These are phyloP conservation scores for Pelobates fuscus DNA, from an alignment of 2,113 vertebrate species.

Conservation along the genomic window DNA sequence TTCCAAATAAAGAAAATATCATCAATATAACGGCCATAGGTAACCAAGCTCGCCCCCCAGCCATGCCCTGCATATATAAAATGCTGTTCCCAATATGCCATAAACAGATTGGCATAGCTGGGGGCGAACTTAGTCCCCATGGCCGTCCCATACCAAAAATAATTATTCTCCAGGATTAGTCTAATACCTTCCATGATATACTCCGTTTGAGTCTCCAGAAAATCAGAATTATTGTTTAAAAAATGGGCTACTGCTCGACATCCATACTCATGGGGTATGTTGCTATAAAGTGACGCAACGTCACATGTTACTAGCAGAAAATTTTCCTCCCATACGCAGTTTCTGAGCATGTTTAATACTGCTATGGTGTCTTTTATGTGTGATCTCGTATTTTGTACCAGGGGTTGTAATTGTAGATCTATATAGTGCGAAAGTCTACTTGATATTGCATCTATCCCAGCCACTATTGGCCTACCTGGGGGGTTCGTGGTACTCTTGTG, in stretches of 20 bases:
- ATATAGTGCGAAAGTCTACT: no score
- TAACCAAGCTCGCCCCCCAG: background rate
- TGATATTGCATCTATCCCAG: no score
- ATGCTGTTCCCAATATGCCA: background rate
- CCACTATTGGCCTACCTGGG: no score
- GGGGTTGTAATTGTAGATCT: background rate
- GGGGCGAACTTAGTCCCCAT: background rate
- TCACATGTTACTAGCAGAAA: background rate
- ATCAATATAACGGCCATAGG: background rate
- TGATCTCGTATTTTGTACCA: background rate
- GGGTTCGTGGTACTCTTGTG: no score
- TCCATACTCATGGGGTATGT: background rate
- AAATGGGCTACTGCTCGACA: background rate
- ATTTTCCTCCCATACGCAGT: background rate
- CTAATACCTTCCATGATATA: background rate
- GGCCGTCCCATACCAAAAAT: background rate
- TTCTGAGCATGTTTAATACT: background rate
- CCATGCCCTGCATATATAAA: background rate
- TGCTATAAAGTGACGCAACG: background rate
- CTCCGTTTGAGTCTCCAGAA: background rate
- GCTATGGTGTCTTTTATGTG: background rate
- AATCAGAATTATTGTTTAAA: background rate
- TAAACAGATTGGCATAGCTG: background rate
- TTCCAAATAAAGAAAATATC: background rate
- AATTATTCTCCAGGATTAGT: background rate